Percentiles rank a stretch among this genome's conserved stretches.
Conservation (phyloP, 2,888 invertebrate species). For the Pegoplata infirma region DNA sequence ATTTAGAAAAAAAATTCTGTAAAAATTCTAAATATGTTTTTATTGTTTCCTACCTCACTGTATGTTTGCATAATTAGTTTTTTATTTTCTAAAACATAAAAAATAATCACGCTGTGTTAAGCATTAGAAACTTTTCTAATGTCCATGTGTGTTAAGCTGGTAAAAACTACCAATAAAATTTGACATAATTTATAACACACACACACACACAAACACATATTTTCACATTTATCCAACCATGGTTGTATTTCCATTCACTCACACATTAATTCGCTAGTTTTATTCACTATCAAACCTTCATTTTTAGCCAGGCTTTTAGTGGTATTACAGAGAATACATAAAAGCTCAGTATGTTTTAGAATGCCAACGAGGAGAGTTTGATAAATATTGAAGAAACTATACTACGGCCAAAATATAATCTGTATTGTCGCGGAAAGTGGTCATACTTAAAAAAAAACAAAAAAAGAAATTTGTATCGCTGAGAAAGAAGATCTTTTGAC, state of each 20-base stretch:
- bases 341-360: slow-evolving; percentile 3
- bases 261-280: slow-evolving; percentile 5
- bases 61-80: slow-evolving; percentile 11
- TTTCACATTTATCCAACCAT: no score
- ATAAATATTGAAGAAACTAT: not conserved
- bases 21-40: not conserved
- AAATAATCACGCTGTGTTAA: slow-evolving; percentile 27
- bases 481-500: no score
- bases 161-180: slow-evolving; percentile 32
- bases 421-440: no score
- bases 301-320: slow-evolving; percentile 26
- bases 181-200: slow-evolving; percentile 40
- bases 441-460: no score
- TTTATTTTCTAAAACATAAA: slow-evolving; percentile 3
- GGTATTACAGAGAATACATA: slow-evolving; percentile 3
- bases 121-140: slow-evolving; percentile 10
- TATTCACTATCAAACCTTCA: slow-evolving; percentile 11
- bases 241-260: not conserved
- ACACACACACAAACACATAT: slow-evolving; percentile 1
- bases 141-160: slow-evolving; percentile 23
- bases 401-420: no score
- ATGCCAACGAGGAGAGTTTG: not conserved
- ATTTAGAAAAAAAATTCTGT: no score
- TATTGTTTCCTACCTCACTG: not conserved
- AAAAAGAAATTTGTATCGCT: no score